Conservation (phyloP, 2,113 vertebrate genomes). For the Oriolus oriolus region DNA sequence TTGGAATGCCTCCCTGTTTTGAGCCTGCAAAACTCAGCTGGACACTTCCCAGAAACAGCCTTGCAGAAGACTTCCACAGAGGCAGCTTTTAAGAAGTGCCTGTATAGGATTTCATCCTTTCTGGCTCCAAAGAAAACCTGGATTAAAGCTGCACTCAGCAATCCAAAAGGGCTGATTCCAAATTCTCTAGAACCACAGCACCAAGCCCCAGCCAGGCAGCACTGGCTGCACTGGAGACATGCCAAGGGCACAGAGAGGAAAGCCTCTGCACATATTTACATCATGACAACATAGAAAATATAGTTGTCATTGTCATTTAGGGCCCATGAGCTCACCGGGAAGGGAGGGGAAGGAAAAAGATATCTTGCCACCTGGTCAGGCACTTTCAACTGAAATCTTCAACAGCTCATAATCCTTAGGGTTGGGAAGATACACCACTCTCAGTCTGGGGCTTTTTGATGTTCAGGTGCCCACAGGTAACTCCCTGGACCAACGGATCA, state of each 20-base stretch:
- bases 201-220: background rate
- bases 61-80: background rate
- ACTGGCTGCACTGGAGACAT: background rate
- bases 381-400: background rate
- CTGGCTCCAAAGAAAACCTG: background rate
- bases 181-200: background rate
- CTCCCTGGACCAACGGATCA: rapidly evolving
- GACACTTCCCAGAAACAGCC: slow-evolving; percentile 17
- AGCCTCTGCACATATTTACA: background rate
- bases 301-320: background rate
- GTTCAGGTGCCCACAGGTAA: background rate
- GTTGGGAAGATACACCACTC: background rate
- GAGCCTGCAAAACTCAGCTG: slow-evolving; percentile 5
- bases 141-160: background rate
- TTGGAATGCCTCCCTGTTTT: background rate
- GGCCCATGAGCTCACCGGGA: background rate
- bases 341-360: background rate
- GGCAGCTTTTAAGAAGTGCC: background rate
- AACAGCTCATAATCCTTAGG: background rate
- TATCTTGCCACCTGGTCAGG: background rate
- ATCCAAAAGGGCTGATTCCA: background rate
- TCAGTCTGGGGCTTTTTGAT: background rate
- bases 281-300: background rate
- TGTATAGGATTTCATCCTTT: background rate
- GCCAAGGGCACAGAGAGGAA: background rate